Conservation (phyloP, 2,113 vertebrate genomes). For the Laticauda colubrina region DNA sequence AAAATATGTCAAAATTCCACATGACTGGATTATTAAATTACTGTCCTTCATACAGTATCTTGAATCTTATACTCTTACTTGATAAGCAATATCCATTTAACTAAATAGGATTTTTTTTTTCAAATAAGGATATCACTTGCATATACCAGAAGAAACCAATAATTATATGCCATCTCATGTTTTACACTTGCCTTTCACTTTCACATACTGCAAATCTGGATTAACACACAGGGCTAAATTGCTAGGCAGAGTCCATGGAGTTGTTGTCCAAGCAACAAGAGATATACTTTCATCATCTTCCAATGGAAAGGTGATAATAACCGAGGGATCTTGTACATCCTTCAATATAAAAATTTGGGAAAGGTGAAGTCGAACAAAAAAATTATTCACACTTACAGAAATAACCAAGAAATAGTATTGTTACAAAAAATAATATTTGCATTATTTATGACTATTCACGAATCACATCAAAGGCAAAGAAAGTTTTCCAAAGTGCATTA, state of each 20-base stretch:
- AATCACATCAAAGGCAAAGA: background rate
- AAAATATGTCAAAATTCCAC: background rate
- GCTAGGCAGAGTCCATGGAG: conserved; percentile 96
- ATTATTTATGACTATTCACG: background rate
- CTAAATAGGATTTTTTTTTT: background rate
- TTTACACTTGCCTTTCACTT: conserved; percentile 82
- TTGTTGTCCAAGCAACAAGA: conserved; percentile 96
- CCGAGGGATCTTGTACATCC: conserved; percentile 96
- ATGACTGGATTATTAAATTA: background rate
- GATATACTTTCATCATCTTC: conserved; percentile 79
- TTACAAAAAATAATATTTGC: background rate
- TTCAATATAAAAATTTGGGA: conserved; percentile 57
- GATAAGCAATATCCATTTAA: background rate
- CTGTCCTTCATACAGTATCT: background rate
- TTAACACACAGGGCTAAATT: conserved; percentile 95
- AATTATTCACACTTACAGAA: background rate
- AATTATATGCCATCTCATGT: background rate
- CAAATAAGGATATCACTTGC: background rate
- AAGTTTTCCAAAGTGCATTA: background rate
- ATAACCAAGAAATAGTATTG: background rate
- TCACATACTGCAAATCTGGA: conserved; percentile 84
- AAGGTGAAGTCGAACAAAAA: conserved; percentile 3
- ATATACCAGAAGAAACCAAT: background rate
- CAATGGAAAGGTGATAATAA: conserved; percentile 89
- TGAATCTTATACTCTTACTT: background rate